Base-by-base conservation (phyloP, 2,113 vertebrate species). In the Phycodurus eques region DNA sequence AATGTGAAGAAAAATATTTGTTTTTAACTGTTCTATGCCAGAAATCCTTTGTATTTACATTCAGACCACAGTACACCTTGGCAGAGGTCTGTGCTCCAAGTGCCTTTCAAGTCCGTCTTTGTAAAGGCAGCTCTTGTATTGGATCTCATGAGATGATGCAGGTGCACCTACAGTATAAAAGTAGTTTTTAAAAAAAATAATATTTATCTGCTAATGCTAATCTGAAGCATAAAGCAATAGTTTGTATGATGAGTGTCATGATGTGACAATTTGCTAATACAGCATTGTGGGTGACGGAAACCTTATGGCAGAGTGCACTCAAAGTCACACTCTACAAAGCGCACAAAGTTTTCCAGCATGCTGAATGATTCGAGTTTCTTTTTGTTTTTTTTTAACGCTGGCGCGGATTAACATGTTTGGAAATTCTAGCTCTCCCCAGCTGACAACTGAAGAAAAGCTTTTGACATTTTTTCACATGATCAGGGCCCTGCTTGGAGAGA, bases 391-490 rank as follows among this genome's bases (percentile, higher is more conserved):
- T 81, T 89, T 87, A 89, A 88, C 75, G 85, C 88, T 89, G 80
- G 73, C 57, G 46, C 75, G 75, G 86, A 91, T 93, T 92, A 92
- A 92, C 87, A 86, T 88, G 87, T 92, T 92, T 90, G 84, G 87
- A 90, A 91, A 92, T 89, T 92, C 90, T 90, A 88, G 91, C 89
- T 88, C 84, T 88, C 88, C 85, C 90, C 88, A 82, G 91, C 87
- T 91, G 89, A 90, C 92, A 92, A 92, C 88, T 93, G 87, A 91
- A 89, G 84, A 89, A 93, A 93, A 90, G 90, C 88, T 85, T 85
- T 91, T 91, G 91, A 93, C 90, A 88, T 88, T 93, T 92, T 92
- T 90, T 93, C 91, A 91, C 88, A 92, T 92, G 90, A 92, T 91
- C 87, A 77, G 88, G 85, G 85, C 87, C 35, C 22, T 66, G 64